A percentile compares a stretch with the other conserved stretches of the same genome.
Conservation (phyloP, 2,888 invertebrate genomes). For the Melolontha melolontha region DNA sequence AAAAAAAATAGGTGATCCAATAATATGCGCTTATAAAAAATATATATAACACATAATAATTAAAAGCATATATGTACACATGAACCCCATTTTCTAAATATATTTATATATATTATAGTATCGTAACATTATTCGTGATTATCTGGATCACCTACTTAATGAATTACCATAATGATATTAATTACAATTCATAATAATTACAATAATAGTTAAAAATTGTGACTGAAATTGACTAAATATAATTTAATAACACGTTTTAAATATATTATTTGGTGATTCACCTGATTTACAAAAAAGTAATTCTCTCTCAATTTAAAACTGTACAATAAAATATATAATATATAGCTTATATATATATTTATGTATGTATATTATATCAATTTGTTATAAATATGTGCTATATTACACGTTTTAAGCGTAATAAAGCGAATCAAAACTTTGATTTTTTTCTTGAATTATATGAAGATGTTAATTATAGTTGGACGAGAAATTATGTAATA, state of each 20-base stretch:
- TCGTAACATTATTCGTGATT: slow-evolving; percentile 10
- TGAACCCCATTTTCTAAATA: not conserved
- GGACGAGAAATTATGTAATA: too few species aligned
- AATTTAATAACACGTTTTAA: slow-evolving; percentile 31
- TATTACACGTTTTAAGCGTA: slow-evolving; percentile 31
- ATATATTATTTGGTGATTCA: slow-evolving; percentile 51
- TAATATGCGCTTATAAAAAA: slow-evolving; percentile 10
- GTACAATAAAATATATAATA: slow-evolving; percentile 10
- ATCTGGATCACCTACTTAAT: slow-evolving; percentile 31
- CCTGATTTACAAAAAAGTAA: slow-evolving; percentile 42
- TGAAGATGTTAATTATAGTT: too few species aligned
- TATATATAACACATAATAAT: slow-evolving; percentile 1
- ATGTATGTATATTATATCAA: slow-evolving; percentile 12
- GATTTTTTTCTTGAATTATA: not conserved
- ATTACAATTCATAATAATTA: not conserved
- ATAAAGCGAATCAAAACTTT: slow-evolving; percentile 24
- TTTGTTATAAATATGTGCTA: slow-evolving; percentile 9
- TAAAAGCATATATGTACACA: slow-evolving; percentile 26
- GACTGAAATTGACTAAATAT: slow-evolving; percentile 38
- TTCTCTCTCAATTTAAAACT: slow-evolving; percentile 5
- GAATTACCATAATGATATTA: slow-evolving; percentile 5
- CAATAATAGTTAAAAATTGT: slow-evolving; percentile 15
- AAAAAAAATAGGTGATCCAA: slow-evolving; percentile 33
- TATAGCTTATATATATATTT: slow-evolving; percentile 7
- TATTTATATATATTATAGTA: slow-evolving; percentile 20